These are phyloP conservation scores for Cacatua alba DNA, from an alignment of 2,113 vertebrate species.

Conservation along the genomic window DNA sequence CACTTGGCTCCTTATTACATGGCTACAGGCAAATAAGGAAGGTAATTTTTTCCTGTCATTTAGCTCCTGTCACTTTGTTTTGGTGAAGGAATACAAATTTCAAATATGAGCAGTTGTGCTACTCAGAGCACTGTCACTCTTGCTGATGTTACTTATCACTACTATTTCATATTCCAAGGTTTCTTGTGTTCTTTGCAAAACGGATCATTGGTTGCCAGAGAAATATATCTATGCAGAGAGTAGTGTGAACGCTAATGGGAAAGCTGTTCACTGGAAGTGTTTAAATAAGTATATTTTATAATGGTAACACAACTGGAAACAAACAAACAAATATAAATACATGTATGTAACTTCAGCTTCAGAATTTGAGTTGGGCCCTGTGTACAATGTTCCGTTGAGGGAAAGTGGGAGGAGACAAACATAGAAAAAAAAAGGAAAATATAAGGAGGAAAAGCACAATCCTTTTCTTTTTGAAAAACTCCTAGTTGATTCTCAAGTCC, in stretches of 20 bases:
- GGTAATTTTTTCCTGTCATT: neutral
- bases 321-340: neutral
- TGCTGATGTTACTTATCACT: neutral
- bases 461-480: neutral
- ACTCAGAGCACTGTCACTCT: neutral
- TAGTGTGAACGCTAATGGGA: neutral
- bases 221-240: neutral
- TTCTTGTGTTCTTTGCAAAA: slow-evolving; percentile 2
- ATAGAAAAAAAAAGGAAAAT: neutral
- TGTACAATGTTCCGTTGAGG: neutral
- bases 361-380: neutral
- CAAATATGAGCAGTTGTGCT: neutral
- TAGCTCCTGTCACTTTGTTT: neutral
- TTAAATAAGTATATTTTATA: neutral
- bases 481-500: neutral
- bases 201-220: neutral
- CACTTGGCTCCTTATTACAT: neutral
- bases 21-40: neutral
- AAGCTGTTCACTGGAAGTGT: neutral
- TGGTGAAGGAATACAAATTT: neutral
- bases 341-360: neutral
- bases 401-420: neutral
- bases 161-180: neutral
- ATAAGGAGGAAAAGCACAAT: neutral
- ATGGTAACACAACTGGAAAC: neutral